phyloP scores from a whole-genome alignment of 2,113 vertebrate species.

The Leptobrachium ailaonicum region DNA sequence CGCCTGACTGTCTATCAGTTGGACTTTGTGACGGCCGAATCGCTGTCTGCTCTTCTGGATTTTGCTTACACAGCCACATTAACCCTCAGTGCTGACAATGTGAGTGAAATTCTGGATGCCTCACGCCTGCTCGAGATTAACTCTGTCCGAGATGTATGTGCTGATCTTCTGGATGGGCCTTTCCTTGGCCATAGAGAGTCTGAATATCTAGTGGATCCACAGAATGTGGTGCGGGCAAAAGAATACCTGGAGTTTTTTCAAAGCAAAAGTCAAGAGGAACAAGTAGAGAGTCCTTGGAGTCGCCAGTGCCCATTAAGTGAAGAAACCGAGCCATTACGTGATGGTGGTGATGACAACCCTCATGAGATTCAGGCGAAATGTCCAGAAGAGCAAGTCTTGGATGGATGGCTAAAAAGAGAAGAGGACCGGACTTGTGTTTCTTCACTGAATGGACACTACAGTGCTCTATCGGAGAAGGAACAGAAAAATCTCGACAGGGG shows the following conservation, averaged over 20 bases:
- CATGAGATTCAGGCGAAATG: slow-evolving; percentile 64
- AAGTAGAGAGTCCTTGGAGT: slow-evolving; percentile 67
- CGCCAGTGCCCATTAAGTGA: slow-evolving; percentile 73
- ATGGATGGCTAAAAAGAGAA: slow-evolving; percentile 67
- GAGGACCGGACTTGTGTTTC: slow-evolving; percentile 74
- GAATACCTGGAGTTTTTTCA: slow-evolving; percentile 98
- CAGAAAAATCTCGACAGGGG: slow-evolving; percentile 70
- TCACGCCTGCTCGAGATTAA: slow-evolving; percentile 91
- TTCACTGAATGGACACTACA: slow-evolving; percentile 81
- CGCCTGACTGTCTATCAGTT: slow-evolving; percentile 93
- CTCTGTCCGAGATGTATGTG: slow-evolving; percentile 91
- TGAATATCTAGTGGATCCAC: slow-evolving; percentile 78
- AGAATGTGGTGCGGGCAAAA: slow-evolving; percentile 86
- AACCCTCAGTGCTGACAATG: slow-evolving; percentile 89
- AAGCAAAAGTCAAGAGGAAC: slow-evolving; percentile 74
- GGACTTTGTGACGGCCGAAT: slow-evolving; percentile 90
- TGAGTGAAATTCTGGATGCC: slow-evolving; percentile 90
- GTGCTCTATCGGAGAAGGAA: slow-evolving; percentile 58
- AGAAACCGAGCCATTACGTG: slow-evolving; percentile 71
- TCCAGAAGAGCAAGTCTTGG: slow-evolving; percentile 54
- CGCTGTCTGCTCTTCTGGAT: slow-evolving; percentile 91
- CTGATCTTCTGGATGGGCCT: slow-evolving; percentile 95
- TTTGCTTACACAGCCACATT: slow-evolving; percentile 97
- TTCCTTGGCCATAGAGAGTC: slow-evolving; percentile 82
- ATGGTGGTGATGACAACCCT: slow-evolving; percentile 69